Conservation (phyloP, 1,140 invertebrate species). For the Theocolax elegans region DNA sequence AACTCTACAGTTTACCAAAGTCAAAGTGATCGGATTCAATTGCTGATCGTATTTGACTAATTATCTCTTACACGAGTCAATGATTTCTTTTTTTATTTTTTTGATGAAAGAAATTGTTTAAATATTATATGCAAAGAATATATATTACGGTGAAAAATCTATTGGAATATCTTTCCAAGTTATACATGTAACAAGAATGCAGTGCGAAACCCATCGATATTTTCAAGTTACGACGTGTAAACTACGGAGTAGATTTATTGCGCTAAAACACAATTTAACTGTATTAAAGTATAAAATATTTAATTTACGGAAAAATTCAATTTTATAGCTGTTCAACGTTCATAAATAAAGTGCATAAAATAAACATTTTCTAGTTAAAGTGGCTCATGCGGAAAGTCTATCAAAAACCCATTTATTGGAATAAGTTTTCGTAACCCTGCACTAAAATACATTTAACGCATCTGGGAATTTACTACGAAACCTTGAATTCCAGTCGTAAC, state of each 20-base stretch:
- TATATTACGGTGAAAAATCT: no score
- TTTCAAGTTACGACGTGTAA: neutral
- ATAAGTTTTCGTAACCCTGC: neutral
- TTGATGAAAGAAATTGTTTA: no score
- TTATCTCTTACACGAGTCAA: no score
- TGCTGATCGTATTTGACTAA: neutral
- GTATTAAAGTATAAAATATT: neutral
- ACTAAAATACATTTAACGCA: neutral
- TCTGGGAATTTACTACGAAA: neutral
- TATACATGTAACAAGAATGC: no score
- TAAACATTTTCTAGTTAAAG: neutral
- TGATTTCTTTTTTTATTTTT: no score
- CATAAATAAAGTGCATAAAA: neutral
- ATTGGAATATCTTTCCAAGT: no score
- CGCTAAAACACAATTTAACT: neutral
- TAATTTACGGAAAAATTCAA: neutral
- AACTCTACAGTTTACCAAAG: neutral
- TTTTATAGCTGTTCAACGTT: neutral
- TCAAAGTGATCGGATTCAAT: constrained; percentile 16
- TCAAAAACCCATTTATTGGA: constrained; percentile 7
- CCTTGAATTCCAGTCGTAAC: no score
- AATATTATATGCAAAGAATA: no score
- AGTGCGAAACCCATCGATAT: no score
- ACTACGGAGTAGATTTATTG: neutral
- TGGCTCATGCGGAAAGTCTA: constrained; percentile 3